Evolutionary conservation across 2,888 invertebrate genomes (phyloP).

Genomic region (Athalia circularis): DNA sequence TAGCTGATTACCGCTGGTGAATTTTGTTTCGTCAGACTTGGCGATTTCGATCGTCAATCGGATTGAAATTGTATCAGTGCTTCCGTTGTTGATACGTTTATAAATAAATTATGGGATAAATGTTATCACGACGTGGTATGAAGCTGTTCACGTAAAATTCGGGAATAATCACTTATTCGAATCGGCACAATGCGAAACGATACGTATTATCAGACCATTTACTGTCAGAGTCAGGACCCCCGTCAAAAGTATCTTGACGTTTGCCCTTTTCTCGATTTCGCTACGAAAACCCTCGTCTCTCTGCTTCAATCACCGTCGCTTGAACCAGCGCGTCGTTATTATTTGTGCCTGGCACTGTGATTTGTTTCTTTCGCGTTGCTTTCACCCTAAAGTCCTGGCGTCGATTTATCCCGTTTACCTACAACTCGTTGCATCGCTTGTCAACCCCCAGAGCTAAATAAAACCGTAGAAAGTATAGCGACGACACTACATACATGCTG

Average conservation of each 20-base stretch:
- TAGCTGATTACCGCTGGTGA: neutral
- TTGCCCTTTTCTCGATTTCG: slow-evolving; percentile 19
- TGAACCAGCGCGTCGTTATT: neutral
- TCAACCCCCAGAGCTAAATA: neutral
- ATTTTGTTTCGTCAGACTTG: neutral
- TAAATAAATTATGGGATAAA: slow-evolving; percentile 13
- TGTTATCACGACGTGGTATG: neutral
- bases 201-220: slow-evolving; percentile 19
- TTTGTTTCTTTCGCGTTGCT: neutral
- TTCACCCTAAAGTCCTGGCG: neutral
- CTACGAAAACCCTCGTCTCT: slow-evolving; percentile 7
- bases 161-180: slow-evolving; percentile 25
- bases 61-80: neutral
- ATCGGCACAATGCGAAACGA: slow-evolving; percentile 1
- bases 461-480: neutral
- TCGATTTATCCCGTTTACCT: slow-evolving; percentile 6
- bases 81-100: neutral
- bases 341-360: slow-evolving; percentile 9
- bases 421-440: slow-evolving; percentile 9
- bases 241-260: slow-evolving; percentile 15
- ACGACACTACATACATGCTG: neutral
- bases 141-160: neutral
- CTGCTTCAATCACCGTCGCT: slow-evolving; percentile 1
- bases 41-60: neutral
- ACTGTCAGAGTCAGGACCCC: slow-evolving; percentile 19